These are phyloP conservation scores for Cyclophora albipunctata DNA, from an alignment of 2,888 invertebrate genomes.

Conservation along the genomic window DNA sequence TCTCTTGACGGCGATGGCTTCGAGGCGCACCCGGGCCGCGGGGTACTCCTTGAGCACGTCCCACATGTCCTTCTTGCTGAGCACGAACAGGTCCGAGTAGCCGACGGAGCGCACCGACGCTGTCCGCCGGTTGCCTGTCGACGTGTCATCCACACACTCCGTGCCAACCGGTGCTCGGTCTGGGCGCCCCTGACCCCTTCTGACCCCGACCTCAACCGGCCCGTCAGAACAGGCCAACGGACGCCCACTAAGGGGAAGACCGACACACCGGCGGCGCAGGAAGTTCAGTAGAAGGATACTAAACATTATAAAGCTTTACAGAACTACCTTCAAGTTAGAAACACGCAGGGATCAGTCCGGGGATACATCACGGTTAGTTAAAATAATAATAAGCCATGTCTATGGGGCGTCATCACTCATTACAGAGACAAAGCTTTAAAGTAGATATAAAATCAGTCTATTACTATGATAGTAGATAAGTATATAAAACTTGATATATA, in stretches of 20 bases:
- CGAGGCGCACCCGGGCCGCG: conserved; percentile 93
- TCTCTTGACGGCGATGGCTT: conserved; percentile 97
- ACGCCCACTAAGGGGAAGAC: conserved; percentile 30
- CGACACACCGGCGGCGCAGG: conserved; percentile 43
- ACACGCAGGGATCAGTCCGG: conserved; percentile 40
- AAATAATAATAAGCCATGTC: conserved; percentile 59
- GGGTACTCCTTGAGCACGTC: conserved; percentile 98
- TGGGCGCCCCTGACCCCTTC: conserved; percentile 2
- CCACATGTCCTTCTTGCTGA: conserved; percentile 99
- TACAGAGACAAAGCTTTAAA: conserved; percentile 58
- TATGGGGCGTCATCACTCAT: conserved; percentile 52
- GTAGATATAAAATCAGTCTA: conserved; percentile 26
- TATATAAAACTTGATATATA: conserved; percentile 34
- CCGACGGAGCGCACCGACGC: conserved; percentile 98
- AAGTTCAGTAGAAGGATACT: conserved; percentile 26
- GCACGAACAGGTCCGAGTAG: conserved; percentile 98
- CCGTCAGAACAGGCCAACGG: conserved; percentile 2
- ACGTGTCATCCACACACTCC: conserved; percentile 76
- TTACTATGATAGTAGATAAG: conserved; percentile 20
- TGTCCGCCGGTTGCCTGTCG: conserved; percentile 95
- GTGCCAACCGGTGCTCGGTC: conserved; percentile 66
- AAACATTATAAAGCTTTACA: conserved; percentile 25
- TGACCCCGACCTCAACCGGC: neutral
- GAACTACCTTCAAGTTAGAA: conserved; percentile 36
- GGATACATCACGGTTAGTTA: conserved; percentile 38